Base-by-base conservation (phyloP, 1,140 invertebrate species). In the Oscheius sp. region DNA sequence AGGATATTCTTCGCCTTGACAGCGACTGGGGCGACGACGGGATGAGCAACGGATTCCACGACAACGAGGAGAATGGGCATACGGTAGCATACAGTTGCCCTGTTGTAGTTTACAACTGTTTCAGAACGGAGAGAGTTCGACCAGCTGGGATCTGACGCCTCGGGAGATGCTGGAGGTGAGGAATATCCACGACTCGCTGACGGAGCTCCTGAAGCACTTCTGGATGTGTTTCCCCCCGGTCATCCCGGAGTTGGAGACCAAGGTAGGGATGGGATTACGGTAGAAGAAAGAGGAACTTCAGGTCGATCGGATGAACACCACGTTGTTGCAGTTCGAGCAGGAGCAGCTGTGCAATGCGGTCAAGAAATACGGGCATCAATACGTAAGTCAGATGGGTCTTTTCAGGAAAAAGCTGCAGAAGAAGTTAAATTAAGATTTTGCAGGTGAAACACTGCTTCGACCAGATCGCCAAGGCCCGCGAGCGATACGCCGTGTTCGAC, bases 161-260 rank as follows among this genome's bases (percentile, higher is more conserved):
- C 2, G 13, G 13, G 68, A 73, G 10, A 28, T 79, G 3, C 65
- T 45, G 28, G 68, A 77, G 13, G 61, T 79, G n/a, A 26, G 78
- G 29, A 59, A 73, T 68, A 46, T 74, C 36, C 73, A 74, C 23
- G 55, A 72, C 59, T 42, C 79, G 38, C 68, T 67, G 29, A 3
- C 66, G 20, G 82, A 84, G 59, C 67, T 82, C 31, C 62, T 83
- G n/a, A 75, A 77, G 38, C 81, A 82, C 26, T 82, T 82, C 63
- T 82, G 81, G 81, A 55, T 31, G 10, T 82, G 80, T 42, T 80
- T 82, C 63, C 81, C 81, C 1, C 75, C 80, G 0, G 68, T 52
- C 10, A 70, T 65, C 3, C 63, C 72, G 2, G 82, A 79, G 34
- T 62, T 63, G 67, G 72, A 79, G 58, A 77, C 28, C 15, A 82